Base-by-base conservation (phyloP, 2,797 vertebrate species). In the Zonotrichia albicollis region DNA sequence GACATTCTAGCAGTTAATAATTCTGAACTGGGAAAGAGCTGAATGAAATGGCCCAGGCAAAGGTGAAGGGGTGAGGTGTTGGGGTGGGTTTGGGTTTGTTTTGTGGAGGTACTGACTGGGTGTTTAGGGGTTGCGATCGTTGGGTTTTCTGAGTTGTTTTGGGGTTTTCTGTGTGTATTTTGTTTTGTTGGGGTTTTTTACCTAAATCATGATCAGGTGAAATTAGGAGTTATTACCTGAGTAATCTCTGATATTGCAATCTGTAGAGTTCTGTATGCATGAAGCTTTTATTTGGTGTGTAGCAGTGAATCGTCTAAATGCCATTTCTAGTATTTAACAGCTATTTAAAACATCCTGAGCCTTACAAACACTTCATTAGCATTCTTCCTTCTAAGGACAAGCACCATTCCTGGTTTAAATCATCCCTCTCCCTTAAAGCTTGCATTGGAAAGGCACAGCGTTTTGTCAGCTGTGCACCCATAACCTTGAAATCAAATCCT, bases 271-370 rank as follows among this genome's bases (percentile, higher is more conserved):
- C 27, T 25, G 13, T 70, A 27, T 17, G 42, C 50, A 10, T 71
- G 13, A 40, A 46, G 62, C 34, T 94, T 76, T 68, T 62, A 53
- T 87, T 96, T 92, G 62, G 45, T 27, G 76, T 14, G 80, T 15
- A 79, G 93, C 74, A 84, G 51, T 67, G 93, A 89, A 80, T 95
- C 78, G 74, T 77, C 72, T 29, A 82, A 90, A 79, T 53, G 51
- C 13, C 51, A 81, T 96, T 96, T 87, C 55, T 93, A 93, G 87
- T 81, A 84, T 83, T 77, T 91, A 87, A 78, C 54, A 89, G 53
- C 18, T 62, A 84, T 94, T 96, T 89, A 43, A 93, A 84, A n/a
- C 48, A 87, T 85, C 86, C 87, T 17, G 48, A 90, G 62, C 62
- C 48, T 66, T 87, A 60, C 36, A 74, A 91, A 64, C 36, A 16